Evolutionary conservation across 2,113 vertebrate genomes (phyloP), one percentile per base, ranked within the genome.

Genomic region (Psilopsiagon aurifrons): DNA sequence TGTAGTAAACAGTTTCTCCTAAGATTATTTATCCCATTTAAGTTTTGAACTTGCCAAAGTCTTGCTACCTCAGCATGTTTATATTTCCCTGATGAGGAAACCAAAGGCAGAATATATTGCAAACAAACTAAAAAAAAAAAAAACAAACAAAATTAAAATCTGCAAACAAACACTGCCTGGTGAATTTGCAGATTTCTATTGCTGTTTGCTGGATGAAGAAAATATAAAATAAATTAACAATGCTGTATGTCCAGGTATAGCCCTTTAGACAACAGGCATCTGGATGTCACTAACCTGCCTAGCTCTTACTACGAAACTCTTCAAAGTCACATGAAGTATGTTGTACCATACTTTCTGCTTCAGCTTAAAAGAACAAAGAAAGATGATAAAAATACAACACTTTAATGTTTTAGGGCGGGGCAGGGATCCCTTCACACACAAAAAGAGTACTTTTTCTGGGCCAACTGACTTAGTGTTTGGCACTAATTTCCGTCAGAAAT

Each of bases 161-260:
- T 77, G 29, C 17, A 71, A 54, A 41, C 25, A 55, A 27, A 3
- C 8, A 44, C 5, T 67, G 6, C 3, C 6, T 18, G 1, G 6
- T 31, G 3, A 18, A 28, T 76, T 82, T 39, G 69, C 6, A 68
- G 43, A 17, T 31, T 44, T 71, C 54, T 73, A 19, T 22, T 25
- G 9, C 6, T 0, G 0, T 83, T 44, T 80, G 2, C 24, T 54
- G 17, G 10, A 23, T 35, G 18, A 11, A 64, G 25, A 27, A 68
- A 44, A 57, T 29, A 44, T 2, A 84, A 9, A 39, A 5, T 19
- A 37, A 79, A 70, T 9, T 1, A 43, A 43, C 3, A 24, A 59
- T 49, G 3, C 3, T 63, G 2, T 22, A 41, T 4, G 2, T 52
- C 11, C 41, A 54, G 8, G 4, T 17, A 35, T 0, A 6, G 13